Conservation (phyloP, 1,140 invertebrate genomes). For the Lysiphlebus fabarum region DNA sequence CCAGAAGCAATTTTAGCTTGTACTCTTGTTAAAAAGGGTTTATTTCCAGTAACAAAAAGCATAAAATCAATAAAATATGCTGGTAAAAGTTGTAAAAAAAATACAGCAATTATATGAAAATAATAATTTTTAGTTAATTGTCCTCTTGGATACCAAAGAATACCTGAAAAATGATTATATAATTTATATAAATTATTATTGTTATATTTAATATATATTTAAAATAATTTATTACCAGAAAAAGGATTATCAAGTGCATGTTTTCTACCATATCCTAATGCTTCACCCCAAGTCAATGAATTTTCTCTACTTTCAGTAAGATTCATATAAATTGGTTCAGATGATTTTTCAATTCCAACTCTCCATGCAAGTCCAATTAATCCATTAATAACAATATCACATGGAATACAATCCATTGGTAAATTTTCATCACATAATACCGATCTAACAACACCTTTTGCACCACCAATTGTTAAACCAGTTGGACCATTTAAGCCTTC, state of each 20-base stretch:
- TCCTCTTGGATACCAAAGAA: slow-evolving; percentile 79
- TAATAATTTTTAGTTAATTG: slow-evolving; percentile 67
- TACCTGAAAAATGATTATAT: slow-evolving; percentile 33
- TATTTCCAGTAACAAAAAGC: slow-evolving; percentile 65
- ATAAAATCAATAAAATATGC: slow-evolving; percentile 76
- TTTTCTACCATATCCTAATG: slow-evolving; percentile 64
- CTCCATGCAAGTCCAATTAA: slow-evolving; percentile 62
- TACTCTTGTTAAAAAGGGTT: slow-evolving; percentile 70
- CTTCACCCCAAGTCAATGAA: slow-evolving; percentile 73
- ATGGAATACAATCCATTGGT: slow-evolving; percentile 64
- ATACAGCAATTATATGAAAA: slow-evolving; percentile 64
- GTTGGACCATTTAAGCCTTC: slow-evolving; percentile 93
- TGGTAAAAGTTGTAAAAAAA: slow-evolving; percentile 77
- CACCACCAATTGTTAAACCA: slow-evolving; percentile 71
- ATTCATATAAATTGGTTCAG: slow-evolving; percentile 57
- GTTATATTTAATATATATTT: slow-evolving; percentile 2
- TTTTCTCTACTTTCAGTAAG: slow-evolving; percentile 61
- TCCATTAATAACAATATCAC: slow-evolving; percentile 66
- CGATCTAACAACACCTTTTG: slow-evolving; percentile 75
- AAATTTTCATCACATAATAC: slow-evolving; percentile 61
- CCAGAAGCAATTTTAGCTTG: slow-evolving; percentile 66
- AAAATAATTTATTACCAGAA: slow-evolving; percentile 41
- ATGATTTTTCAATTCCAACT: slow-evolving; percentile 48
- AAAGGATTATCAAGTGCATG: slow-evolving; percentile 52
- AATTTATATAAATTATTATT: no score